These are phyloP conservation scores for Embiotoca jacksoni DNA, from an alignment of 2,113 vertebrate genomes.

Conservation along the genomic window DNA sequence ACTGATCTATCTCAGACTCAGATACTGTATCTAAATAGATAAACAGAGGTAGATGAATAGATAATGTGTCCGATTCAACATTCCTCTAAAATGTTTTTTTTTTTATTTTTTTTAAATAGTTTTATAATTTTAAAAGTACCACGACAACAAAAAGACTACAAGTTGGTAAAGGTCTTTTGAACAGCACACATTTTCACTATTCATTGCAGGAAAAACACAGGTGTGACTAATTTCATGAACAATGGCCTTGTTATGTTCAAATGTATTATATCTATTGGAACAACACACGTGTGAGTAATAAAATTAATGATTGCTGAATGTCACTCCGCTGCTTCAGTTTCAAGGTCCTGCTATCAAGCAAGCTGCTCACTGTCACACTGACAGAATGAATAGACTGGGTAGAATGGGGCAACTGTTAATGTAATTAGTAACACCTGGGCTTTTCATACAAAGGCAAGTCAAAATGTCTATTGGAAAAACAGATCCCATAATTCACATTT, in stretches of 20 bases:
- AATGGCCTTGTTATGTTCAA: neutral
- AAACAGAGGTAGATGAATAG: no score
- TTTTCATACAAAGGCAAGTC: neutral
- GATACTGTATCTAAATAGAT: no score
- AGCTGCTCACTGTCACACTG: neutral
- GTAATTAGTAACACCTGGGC: conserved; percentile 1
- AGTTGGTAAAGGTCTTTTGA: no score
- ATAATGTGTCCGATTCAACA: no score
- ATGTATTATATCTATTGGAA: neutral
- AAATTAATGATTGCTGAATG: neutral
- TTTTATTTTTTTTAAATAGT: no score
- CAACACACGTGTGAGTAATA: neutral
- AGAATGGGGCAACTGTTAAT: neutral
- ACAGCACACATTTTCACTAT: no score
- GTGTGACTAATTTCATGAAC: neutral
- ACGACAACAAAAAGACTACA: no score
- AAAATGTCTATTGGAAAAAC: neutral
- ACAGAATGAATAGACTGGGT: neutral
- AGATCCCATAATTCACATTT: neutral
- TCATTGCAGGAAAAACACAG: neutral
- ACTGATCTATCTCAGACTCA: no score
- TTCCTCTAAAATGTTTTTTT: no score
- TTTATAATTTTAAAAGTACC: no score
- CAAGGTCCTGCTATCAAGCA: neutral
- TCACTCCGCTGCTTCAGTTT: neutral